A percentile compares a stretch with the other conserved stretches of the same genome.
Conservation (phyloP, 2,113 vertebrate species). For the Uropsilus gracilis region DNA sequence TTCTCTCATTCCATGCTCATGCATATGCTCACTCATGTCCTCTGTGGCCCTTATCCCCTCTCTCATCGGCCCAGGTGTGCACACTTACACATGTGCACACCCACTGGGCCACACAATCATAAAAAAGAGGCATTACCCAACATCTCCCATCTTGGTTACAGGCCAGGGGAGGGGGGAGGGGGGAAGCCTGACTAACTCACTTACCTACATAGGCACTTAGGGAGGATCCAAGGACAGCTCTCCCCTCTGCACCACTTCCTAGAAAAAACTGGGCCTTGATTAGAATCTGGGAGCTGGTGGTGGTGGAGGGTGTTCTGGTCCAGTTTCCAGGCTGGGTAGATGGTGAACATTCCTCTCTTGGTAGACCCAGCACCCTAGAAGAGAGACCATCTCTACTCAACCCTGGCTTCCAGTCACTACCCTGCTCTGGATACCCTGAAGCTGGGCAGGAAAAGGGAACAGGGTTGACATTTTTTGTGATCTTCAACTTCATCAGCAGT, state of each 20-base stretch:
- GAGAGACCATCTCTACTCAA: not conserved
- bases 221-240: not conserved
- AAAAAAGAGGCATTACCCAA: no score
- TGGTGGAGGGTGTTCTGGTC: not conserved
- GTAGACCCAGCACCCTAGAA: not conserved
- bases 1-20: no score
- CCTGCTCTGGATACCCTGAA: not conserved
- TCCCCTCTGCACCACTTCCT: not conserved
- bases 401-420: not conserved
- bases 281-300: no score
- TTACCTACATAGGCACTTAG: no score
- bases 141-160: no score
- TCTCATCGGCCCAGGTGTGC: no score
- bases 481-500: not conserved
- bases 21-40: no score
- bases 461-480: not conserved
- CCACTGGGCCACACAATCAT: no score
- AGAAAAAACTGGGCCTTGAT: not conserved
- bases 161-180: no score
- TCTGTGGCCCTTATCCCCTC: no score
- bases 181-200: no score
- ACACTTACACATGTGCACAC: no score
- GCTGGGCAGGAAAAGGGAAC: not conserved
- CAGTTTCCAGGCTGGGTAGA: not conserved
- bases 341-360: not conserved